Conservation (phyloP, 2,113 vertebrate species). For the Leptocoma aspasia region DNA sequence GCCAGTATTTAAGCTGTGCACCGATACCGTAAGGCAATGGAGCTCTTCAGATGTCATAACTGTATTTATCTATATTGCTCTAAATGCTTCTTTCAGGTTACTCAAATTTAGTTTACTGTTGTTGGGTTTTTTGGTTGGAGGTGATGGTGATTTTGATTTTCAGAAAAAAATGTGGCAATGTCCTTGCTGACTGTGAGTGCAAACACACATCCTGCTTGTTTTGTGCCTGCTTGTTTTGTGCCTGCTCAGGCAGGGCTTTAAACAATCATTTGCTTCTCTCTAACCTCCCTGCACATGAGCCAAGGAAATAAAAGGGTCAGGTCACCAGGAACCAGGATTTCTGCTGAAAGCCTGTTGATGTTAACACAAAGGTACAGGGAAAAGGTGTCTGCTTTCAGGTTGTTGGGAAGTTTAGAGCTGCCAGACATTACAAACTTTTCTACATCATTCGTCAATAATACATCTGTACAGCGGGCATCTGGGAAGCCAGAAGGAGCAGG, state of each 20-base stretch:
- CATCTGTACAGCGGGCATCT: fast-evolving
- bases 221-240: neutral
- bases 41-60: neutral
- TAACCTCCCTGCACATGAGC: neutral
- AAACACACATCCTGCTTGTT: neutral
- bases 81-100: neutral
- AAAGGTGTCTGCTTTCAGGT: neutral
- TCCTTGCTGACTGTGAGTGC: neutral
- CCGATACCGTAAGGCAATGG: neutral
- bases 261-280: neutral
- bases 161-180: neutral
- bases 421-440: neutral
- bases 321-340: neutral
- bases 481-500: neutral
- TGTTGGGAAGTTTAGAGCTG: neutral
- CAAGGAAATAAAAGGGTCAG: neutral
- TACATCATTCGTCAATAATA: neutral
- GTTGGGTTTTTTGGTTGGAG: neutral
- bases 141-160: neutral
- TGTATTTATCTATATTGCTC: neutral
- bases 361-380: neutral
- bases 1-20: neutral
- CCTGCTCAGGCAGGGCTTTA: neutral
- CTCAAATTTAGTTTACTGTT: neutral
- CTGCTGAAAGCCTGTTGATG: neutral